Percentiles rank a stretch among this genome's conserved stretches.
These are phyloP conservation scores for Pseudoips prasinana DNA, from an alignment of 2,888 invertebrate genomes.

Conservation along the genomic window DNA sequence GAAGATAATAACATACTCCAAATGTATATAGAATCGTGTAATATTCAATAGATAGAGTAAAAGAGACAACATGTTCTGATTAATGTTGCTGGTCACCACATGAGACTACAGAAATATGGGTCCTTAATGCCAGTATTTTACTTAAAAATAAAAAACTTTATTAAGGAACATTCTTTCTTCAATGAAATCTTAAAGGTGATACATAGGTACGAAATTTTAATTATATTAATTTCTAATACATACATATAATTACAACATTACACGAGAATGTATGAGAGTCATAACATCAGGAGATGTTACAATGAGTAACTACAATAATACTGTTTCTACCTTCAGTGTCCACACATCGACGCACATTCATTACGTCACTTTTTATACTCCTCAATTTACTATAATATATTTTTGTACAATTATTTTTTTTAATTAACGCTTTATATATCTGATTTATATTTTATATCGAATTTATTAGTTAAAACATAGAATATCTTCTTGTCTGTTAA, in stretches of 20 bases:
- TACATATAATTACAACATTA: conserved; percentile 39
- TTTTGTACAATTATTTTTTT: no score
- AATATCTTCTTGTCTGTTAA: no score
- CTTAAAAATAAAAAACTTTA: conserved; percentile 71
- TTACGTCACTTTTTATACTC: background rate
- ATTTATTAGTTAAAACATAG: no score
- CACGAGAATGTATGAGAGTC: conserved; percentile 36
- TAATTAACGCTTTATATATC: no score
- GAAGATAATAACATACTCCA: conserved; percentile 55
- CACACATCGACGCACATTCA: conserved; percentile 5
- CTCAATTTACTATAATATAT: background rate
- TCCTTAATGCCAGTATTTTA: conserved; percentile 73
- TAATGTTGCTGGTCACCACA: conserved; percentile 29
- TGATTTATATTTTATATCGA: no score
- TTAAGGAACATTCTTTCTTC: conserved; percentile 65
- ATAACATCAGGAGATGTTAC: conserved; percentile 28
- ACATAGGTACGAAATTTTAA: conserved; percentile 29
- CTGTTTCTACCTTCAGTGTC: conserved; percentile 3
- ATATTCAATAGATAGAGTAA: conserved; percentile 25
- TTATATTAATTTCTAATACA: conserved; percentile 35
- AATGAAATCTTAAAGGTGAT: conserved; percentile 37
- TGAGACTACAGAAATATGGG: conserved; percentile 45
- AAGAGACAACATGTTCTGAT: conserved; percentile 23
- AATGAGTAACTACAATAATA: conserved; percentile 21
- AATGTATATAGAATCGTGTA: conserved; percentile 34